Conservation (phyloP, 2,797 vertebrate species). For the Sebastes steindachneri region DNA sequence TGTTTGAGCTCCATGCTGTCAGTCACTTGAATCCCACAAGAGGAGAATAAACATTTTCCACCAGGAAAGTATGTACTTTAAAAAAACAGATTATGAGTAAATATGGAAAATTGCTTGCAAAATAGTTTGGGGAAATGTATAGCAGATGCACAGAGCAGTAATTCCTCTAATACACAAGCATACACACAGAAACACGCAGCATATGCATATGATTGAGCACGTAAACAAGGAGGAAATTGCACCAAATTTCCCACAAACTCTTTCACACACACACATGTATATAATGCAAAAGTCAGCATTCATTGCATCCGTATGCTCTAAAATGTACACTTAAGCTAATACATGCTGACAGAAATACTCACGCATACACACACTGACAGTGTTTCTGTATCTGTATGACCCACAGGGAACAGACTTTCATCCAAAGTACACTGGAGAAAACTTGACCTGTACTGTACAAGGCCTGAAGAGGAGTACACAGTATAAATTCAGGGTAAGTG, state of each 20-base stretch:
- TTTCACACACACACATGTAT: neutral
- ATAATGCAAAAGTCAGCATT: neutral
- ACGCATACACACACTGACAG: neutral
- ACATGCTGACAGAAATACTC: neutral
- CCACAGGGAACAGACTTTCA: constrained; percentile 94
- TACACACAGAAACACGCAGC: neutral
- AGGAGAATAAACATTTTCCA: neutral
- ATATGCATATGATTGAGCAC: neutral
- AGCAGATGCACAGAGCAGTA: neutral
- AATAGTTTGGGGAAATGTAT: neutral
- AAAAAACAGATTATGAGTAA: neutral
- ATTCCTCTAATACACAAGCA: neutral
- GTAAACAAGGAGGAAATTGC: neutral
- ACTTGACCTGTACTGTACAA: constrained; percentile 96
- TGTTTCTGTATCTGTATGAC: constrained; percentile 1
- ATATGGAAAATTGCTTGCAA: neutral
- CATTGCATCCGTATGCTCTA: neutral
- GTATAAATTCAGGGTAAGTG: constrained; percentile 98
- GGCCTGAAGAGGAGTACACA: constrained; percentile 97
- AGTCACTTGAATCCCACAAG: neutral
- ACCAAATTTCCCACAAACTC: neutral
- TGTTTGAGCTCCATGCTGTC: neutral
- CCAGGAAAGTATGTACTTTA: neutral
- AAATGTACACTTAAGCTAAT: neutral
- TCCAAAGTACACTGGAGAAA: constrained; percentile 97